Evolutionary conservation across 2,797 vertebrate genomes (phyloP).

Genomic region (Thamnophis elegans): DNA sequence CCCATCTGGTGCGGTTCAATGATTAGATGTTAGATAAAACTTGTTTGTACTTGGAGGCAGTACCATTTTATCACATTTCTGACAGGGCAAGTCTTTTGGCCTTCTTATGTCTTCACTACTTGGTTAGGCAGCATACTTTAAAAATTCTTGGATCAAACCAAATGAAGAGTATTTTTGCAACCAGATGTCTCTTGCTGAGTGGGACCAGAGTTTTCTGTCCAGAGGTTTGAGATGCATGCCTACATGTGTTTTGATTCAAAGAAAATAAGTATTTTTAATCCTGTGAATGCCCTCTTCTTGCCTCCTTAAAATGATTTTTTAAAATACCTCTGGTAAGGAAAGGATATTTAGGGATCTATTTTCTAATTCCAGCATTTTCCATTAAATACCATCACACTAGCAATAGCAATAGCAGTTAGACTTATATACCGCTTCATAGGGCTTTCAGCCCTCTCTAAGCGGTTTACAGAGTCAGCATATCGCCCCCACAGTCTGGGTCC

Average conservation of each 20-base stretch:
- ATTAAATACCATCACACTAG: background rate
- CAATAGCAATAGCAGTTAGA: too few species aligned
- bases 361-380: background rate
- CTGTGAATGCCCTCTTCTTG: background rate
- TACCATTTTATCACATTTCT: background rate
- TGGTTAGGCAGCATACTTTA: background rate
- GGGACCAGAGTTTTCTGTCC: background rate
- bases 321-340: background rate
- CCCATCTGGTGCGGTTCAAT: background rate
- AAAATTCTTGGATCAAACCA: background rate
- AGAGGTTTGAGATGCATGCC: background rate
- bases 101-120: background rate
- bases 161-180: background rate
- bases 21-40: background rate
- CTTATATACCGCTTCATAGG: too few species aligned
- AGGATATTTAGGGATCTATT: background rate
- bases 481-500: too few species aligned
- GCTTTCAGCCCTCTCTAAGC: too few species aligned
- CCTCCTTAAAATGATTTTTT: background rate
- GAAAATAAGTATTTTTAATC: background rate
- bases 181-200: background rate
- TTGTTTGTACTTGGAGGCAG: background rate
- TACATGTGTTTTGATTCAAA: background rate
- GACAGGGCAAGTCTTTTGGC: background rate
- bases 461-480: too few species aligned